Base-by-base conservation (phyloP, 2,113 vertebrate genomes). In the Sebastes schlegelii region DNA sequence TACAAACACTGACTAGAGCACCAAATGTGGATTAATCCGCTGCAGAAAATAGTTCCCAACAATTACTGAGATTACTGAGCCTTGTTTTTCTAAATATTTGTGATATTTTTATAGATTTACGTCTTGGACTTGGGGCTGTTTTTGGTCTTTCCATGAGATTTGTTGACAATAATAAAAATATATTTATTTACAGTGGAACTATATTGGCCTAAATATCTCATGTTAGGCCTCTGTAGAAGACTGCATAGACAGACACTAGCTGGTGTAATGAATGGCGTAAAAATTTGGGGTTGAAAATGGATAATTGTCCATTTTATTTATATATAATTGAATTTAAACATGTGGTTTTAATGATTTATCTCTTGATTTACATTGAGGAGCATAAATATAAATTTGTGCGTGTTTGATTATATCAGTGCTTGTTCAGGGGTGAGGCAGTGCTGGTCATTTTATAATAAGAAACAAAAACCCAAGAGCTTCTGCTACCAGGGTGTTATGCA, bases 381-480 rank as follows among this genome's bases (percentile, higher is more conserved):
- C 34, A 45, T 60, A 55, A 65, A 77, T 26, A 77, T 51, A 43
- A 79, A 26, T 9, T 17, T 46, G 8, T 21, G 62, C 8, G 19
- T 69, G 26, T 19, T 7, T 8, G 51, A 64, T 76, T 52, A 77
- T 6, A 74, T 79, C 76, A 58, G 72, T 65, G 52, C 17, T 45
- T 10, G 34, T 51, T 79, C 52, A 74, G 49, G 8, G 10, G 48
- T 65, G 60, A 85, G 76, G 74, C 78, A 71, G 89, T 76, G 77
- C 46, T 23, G 60, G 69, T 78, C 23, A 21, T 54, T 40, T 46
- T 6, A 21, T 4, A 19, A 26, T 14, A 13, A 49, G 4, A 23
- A 43, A 58, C 4, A 54, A 69, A 72, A 74, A 48, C 11, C 42
- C 8, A 60, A 42, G 17, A 61, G 26, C n/a, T 23, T 34, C 26